Percentiles rank a stretch among this genome's conserved stretches.
Conservation (phyloP, 1,140 invertebrate species). For the Leptinotarsa texana region DNA sequence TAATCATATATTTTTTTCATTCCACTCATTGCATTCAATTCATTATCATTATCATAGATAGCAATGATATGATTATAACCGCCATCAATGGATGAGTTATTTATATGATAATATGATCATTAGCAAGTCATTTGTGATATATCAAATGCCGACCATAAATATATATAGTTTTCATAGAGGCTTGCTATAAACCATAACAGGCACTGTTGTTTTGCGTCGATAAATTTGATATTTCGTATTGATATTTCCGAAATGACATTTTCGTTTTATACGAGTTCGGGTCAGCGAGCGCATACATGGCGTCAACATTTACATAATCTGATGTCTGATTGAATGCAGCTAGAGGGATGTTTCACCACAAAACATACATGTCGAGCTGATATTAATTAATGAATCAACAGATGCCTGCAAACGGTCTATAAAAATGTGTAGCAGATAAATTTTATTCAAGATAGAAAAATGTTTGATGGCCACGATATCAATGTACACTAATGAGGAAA, state of each 20-base stretch:
- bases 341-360: background rate
- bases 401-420: too few species aligned
- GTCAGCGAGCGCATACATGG: conserved; percentile 8
- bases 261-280: conserved; percentile 7
- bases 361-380: background rate
- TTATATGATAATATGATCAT: background rate
- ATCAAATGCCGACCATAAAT: background rate
- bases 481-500: too few species aligned
- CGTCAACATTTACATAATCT: background rate
- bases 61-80: too few species aligned
- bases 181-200: background rate
- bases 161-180: background rate
- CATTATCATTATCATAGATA: too few species aligned
- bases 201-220: background rate
- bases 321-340: background rate
- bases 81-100: background rate
- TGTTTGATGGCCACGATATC: too few species aligned
- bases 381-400: too few species aligned
- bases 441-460: too few species aligned
- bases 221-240: conserved; percentile 22
- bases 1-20: too few species aligned
- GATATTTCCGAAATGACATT: conserved; percentile 21
- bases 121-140: background rate
- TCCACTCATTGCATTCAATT: too few species aligned
- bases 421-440: too few species aligned